phyloP scores from a whole-genome alignment of 2,113 vertebrate genomes.

The Okapia johnstoni region DNA sequence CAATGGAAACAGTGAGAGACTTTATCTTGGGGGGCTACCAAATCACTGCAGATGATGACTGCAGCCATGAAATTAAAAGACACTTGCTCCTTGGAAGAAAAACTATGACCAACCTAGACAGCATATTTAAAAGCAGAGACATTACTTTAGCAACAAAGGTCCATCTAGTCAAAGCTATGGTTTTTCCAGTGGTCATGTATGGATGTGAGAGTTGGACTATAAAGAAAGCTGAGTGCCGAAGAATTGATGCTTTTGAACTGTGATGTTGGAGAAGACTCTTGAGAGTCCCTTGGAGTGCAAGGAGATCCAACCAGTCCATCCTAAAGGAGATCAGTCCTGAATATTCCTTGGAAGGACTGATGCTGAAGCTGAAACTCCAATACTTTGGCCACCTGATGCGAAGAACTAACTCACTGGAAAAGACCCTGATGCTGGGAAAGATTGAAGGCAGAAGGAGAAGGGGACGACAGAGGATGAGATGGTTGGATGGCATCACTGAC shows the following conservation, averaged over 20 bases:
- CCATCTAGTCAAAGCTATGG: not conserved
- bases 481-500: not conserved
- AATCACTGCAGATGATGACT: not conserved
- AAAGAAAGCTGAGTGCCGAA: not conserved
- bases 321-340: not conserved
- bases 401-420: not conserved
- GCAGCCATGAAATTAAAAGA: not conserved
- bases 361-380: not conserved
- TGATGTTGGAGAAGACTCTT: not conserved
- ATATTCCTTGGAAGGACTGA: not conserved
- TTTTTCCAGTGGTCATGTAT: not conserved
- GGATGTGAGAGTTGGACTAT: not conserved
- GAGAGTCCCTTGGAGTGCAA: not conserved
- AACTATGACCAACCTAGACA: not conserved
- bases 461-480: not conserved
- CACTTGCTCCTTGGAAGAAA: not conserved
- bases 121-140: not conserved
- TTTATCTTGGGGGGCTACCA: accelerated
- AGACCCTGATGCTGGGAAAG: not conserved
- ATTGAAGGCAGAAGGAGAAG: not conserved
- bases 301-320: not conserved
- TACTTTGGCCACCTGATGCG: not conserved
- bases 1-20: not conserved
- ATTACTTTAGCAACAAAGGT: not conserved
- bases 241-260: not conserved